Conservation (phyloP, 2,888 invertebrate species). For the Elmis aenea region DNA sequence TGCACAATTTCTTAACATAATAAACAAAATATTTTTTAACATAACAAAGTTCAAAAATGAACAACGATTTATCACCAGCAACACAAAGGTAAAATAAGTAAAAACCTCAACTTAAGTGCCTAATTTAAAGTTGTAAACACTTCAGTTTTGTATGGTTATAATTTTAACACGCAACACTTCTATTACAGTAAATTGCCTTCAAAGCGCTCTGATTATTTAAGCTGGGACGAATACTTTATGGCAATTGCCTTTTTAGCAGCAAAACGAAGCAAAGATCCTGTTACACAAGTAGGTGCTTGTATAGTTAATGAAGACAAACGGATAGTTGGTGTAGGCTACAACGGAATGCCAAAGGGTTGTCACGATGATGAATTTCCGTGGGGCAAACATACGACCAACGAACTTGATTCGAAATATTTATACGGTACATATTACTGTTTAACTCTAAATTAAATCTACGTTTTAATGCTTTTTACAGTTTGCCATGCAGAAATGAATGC, state of each 20-base stretch:
- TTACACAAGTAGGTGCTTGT: constrained; percentile 91
- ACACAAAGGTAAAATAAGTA: too few species aligned
- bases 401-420: constrained; percentile 71
- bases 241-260: constrained; percentile 84
- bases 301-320: constrained; percentile 81
- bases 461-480: constrained; percentile 55
- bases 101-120: too few species aligned
- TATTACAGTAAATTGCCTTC: too few species aligned
- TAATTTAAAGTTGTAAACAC: too few species aligned
- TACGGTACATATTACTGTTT: constrained; percentile 59
- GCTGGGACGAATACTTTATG: constrained; percentile 97
- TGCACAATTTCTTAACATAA: too few species aligned
- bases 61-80: too few species aligned
- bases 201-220: constrained; percentile 64
- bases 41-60: too few species aligned
- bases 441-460: not conserved
- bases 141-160: too few species aligned
- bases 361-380: constrained; percentile 87
- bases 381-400: constrained; percentile 60
- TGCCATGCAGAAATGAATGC: constrained; percentile 99
- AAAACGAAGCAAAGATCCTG: constrained; percentile 92
- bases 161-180: too few species aligned
- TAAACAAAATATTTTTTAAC: too few species aligned
- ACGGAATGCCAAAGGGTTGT: constrained; percentile 93
- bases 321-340: constrained; percentile 93